Conservation (phyloP, 1,140 invertebrate genomes). For the Anastrepha obliqua region DNA sequence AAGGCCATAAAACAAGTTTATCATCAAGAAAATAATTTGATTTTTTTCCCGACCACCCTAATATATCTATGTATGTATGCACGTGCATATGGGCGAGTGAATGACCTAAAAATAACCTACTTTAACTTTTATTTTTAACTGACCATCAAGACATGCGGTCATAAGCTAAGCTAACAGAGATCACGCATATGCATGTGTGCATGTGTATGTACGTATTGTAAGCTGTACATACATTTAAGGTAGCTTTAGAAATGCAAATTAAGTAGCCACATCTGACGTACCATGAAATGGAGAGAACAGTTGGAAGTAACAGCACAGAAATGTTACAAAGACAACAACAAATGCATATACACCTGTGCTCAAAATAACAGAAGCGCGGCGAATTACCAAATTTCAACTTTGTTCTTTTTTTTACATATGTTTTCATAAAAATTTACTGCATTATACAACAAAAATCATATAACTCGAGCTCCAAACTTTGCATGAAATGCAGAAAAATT, state of each 20-base stretch:
- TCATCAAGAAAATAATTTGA: no score
- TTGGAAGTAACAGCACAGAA: neutral
- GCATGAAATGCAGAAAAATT: no score
- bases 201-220: neutral
- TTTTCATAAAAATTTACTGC: no score
- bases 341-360: neutral
- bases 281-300: neutral
- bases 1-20: no score
- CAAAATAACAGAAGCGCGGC: no score
- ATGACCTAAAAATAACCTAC: conserved; percentile 18
- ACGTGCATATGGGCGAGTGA: neutral
- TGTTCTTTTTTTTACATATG: no score
- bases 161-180: neutral
- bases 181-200: neutral
- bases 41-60: no score
- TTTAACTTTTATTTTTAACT: conserved; percentile 37
- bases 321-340: neutral
- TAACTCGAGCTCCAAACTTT: no score
- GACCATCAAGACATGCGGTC: neutral
- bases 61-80: no score
- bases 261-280: neutral
- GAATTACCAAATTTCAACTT: no score
- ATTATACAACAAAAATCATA: no score
- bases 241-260: conserved; percentile 14
- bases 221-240: neutral